phyloP scores from a whole-genome alignment of 2,888 invertebrate species.

The Nomada ruficornis region DNA sequence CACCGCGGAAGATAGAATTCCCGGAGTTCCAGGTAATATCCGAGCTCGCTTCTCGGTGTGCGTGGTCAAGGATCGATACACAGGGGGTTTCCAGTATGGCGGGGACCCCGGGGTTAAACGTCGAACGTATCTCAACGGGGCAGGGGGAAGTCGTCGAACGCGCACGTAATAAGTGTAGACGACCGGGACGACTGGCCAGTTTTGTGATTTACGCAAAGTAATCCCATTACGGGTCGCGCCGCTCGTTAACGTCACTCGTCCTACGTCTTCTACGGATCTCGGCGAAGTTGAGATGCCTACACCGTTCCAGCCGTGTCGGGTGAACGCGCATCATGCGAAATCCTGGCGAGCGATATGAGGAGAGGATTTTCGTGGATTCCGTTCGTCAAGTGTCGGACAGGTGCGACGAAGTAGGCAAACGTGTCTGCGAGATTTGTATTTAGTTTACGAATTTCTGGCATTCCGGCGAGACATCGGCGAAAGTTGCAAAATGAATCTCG shows the following conservation, averaged over 20 bases:
- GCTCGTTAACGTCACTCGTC: constrained; percentile 73
- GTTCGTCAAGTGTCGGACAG: background rate
- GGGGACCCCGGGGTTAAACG: constrained; percentile 73
- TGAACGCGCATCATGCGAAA: constrained; percentile 46
- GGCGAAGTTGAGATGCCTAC: constrained; percentile 3
- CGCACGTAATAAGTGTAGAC: constrained; percentile 63
- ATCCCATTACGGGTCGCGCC: constrained; percentile 75
- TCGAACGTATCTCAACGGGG: constrained; percentile 73
- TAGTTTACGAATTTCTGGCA: too few species aligned
- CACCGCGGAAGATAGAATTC: constrained; percentile 66
- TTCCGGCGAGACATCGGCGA: too few species aligned
- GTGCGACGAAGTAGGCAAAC: background rate
- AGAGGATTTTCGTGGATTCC: background rate
- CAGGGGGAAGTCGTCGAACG: constrained; percentile 59
- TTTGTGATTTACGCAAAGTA: constrained; percentile 77
- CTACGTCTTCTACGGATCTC: constrained; percentile 28
- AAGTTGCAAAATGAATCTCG: too few species aligned
- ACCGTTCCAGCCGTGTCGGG: constrained; percentile 23
- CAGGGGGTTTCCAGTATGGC: constrained; percentile 53
- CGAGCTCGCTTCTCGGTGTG: constrained; percentile 19
- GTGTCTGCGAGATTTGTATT: too few species aligned
- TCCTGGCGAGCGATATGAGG: constrained; percentile 8
- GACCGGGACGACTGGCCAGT: constrained; percentile 56
- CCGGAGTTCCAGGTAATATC: constrained; percentile 71
- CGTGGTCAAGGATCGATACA: constrained; percentile 53